Evolutionary conservation across 2,113 vertebrate genomes (phyloP).

Genomic region (Saccopteryx leptura): DNA sequence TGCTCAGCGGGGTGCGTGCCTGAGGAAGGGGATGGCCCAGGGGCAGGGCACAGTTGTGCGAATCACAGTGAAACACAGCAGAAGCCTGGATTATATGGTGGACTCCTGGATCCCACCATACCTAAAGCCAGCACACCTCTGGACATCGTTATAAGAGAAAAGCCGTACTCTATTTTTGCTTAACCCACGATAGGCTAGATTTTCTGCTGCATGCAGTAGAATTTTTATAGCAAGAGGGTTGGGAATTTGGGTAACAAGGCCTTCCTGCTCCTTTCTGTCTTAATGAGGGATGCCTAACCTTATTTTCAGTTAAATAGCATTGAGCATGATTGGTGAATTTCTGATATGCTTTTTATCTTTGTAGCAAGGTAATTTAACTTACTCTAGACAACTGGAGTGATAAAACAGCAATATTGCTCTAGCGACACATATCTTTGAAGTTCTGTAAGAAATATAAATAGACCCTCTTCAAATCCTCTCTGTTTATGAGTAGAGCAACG

Average conservation of each 20-base stretch:
- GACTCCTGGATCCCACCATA: background rate
- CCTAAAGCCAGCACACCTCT: background rate
- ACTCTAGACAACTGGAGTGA: background rate
- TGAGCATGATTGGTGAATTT: background rate
- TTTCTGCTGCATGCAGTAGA: background rate
- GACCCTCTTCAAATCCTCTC: background rate
- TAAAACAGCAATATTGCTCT: background rate
- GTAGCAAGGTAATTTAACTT: slow-evolving; percentile 34
- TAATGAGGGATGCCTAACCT: background rate
- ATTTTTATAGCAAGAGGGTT: background rate
- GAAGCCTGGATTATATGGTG: background rate
- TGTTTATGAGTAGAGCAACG: background rate
- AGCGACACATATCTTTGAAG: background rate
- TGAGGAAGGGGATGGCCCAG: background rate
- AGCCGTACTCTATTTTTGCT: background rate
- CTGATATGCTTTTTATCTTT: slow-evolving; percentile 44
- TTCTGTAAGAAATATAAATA: slow-evolving; percentile 13
- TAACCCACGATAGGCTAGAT: background rate
- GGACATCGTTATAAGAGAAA: background rate
- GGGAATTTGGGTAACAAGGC: background rate
- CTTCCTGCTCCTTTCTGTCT: background rate
- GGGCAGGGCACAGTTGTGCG: background rate
- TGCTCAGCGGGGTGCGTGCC: background rate
- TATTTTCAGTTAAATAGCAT: background rate
- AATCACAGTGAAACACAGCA: background rate